phyloP scores from a whole-genome alignment of 2,113 vertebrate species.

The Bos indicus region DNA sequence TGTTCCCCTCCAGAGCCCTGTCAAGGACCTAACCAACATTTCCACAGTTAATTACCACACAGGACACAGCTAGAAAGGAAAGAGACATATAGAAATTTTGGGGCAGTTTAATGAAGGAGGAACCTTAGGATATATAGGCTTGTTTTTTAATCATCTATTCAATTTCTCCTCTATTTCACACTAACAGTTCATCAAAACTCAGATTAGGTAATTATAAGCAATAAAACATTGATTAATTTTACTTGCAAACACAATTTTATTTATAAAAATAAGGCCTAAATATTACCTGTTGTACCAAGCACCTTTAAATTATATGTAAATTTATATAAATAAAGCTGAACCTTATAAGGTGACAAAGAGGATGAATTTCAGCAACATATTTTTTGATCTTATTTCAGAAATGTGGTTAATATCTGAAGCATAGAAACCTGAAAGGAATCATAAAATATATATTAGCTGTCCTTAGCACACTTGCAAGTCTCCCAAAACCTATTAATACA shows the following conservation, averaged over 20 bases:
- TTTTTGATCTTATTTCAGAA: not conserved
- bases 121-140: fast-evolving
- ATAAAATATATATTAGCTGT: not conserved
- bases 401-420: not conserved
- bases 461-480: not conserved
- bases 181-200: not conserved
- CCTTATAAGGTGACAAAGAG: not conserved
- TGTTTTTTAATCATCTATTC: not conserved
- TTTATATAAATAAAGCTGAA: not conserved
- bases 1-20: fast-evolving
- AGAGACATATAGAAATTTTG: not conserved
- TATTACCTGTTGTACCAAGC: not conserved
- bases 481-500: not conserved
- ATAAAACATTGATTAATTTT: not conserved
- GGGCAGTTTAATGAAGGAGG: not conserved
- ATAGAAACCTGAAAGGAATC: not conserved
- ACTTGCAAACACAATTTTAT: not conserved
- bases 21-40: not conserved
- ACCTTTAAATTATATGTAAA: not conserved
- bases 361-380: not conserved
- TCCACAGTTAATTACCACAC: fast-evolving
- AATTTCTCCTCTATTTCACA: not conserved
- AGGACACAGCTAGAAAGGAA: no score
- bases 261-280: not conserved
- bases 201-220: not conserved